Evolutionary conservation across 2,797 vertebrate species (phyloP), one percentile per base, ranked within the genome.

Genomic region (Peromyscus attwateri): DNA sequence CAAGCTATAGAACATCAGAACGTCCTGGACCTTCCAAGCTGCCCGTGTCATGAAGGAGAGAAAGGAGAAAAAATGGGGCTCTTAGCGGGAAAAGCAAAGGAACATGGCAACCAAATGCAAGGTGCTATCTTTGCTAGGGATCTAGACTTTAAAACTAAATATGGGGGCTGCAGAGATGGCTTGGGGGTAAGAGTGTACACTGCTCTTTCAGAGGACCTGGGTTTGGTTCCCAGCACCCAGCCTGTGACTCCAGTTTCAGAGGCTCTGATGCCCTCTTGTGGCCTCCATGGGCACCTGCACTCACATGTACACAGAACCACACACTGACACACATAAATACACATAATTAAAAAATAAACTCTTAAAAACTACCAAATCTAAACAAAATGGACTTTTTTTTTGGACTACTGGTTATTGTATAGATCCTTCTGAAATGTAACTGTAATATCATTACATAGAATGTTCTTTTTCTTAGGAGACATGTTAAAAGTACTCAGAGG

Each of bases 71-170:
- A 7, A 84, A 57, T 4, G 80, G 3, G 31, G 4, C 40, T 84
- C 55, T 9, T 4, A 12, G 70, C 46, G 77, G 85, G 85, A 87
- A 93, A 93, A 62, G 17, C 13, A 76, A 62, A 89, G 55, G 37
- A 34, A 80, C 23, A 2, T 3, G 66, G 40, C 14, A 76, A 31
- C 6, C 79, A 91, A 43, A 87, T 27, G 27, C 27, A 14, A 60
- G 6, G 8, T 52, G 49, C 29, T 73, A 29, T 62, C 73, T 83
- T 55, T 77, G n/a, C 70, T 4, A 27, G 37, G n/a, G 23, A 83
- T 66, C 62, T 40, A 37, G 12, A 64, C 81, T 89, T 89, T 55
- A 90, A 95, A 94, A 89, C 49, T 5, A 90, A 91, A 37, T 37
- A 40, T 34, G 23, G 55, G 17, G 37, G 52, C n/a, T 46, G 13